These are phyloP conservation scores for Trachythela sp. DNA, from an alignment of 64 coral and sea anemone genomes.

Conservation along the genomic window DNA sequence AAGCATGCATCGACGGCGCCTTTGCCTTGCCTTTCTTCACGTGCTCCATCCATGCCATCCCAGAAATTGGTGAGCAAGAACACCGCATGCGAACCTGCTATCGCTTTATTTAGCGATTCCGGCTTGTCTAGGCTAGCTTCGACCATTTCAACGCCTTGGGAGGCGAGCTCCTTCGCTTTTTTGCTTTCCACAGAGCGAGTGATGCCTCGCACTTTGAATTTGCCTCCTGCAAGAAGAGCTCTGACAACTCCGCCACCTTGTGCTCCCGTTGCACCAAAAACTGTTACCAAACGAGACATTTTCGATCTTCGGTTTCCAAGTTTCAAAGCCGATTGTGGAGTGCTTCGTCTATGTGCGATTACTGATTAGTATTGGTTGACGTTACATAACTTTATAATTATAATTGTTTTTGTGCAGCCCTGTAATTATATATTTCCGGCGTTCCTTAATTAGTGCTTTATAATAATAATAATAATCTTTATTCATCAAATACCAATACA, in stretches of 20 bases:
- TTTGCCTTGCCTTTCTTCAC: constrained; percentile 66
- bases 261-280: constrained; percentile 60
- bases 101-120: constrained; percentile 34
- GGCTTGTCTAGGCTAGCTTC: constrained; percentile 35
- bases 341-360: too few species aligned
- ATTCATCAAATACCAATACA: too few species aligned
- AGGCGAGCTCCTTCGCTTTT: constrained; percentile 49
- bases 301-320: too few species aligned
- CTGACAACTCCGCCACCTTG: constrained; percentile 61
- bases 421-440: too few species aligned
- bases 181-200: constrained; percentile 39
- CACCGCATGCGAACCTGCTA: constrained; percentile 61
- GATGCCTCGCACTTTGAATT: constrained; percentile 48
- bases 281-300: constrained; percentile 50
- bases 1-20: constrained; percentile 55
- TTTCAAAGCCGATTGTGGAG: too few species aligned
- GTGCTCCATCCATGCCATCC: constrained; percentile 50
- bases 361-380: too few species aligned
- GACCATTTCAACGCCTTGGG: constrained; percentile 55
- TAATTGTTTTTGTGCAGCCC: too few species aligned
- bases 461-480: too few species aligned
- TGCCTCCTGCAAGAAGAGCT: constrained; percentile 26
- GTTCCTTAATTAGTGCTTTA: too few species aligned
- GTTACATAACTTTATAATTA: too few species aligned
- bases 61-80: constrained; percentile 74